Conservation (phyloP, 2,797 vertebrate species). For the Spatula clypeata region DNA sequence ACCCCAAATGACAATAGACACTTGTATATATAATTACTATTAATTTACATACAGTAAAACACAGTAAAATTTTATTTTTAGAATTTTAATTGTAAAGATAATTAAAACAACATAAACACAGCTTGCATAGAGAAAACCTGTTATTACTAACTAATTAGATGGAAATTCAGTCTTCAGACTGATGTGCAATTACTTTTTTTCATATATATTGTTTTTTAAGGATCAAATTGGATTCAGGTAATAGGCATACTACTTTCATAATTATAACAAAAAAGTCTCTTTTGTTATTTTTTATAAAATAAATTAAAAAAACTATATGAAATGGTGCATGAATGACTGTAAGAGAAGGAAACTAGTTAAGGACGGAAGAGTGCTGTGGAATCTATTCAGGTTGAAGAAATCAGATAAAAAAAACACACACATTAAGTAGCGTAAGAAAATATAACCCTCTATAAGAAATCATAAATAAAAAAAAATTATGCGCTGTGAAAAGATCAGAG, state of each 20-base stretch:
- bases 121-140: background rate
- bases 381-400: background rate
- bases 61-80: background rate
- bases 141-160: background rate
- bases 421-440: background rate
- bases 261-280: background rate
- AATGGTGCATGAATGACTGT: background rate
- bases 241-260: background rate
- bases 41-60: accelerated
- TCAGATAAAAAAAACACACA: background rate
- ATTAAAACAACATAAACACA: background rate
- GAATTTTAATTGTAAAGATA: background rate
- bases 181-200: background rate
- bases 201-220: background rate
- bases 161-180: background rate
- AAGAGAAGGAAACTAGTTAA: background rate
- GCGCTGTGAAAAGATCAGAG: background rate
- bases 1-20: background rate
- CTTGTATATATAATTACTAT: background rate
- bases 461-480: background rate
- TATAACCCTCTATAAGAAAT: background rate
- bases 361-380: background rate
- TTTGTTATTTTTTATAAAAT: no score
- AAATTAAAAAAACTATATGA: background rate
- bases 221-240: background rate